These are phyloP conservation scores for Prionailurus viverrinus DNA, from an alignment of 2,113 vertebrate species.

Conservation along the genomic window DNA sequence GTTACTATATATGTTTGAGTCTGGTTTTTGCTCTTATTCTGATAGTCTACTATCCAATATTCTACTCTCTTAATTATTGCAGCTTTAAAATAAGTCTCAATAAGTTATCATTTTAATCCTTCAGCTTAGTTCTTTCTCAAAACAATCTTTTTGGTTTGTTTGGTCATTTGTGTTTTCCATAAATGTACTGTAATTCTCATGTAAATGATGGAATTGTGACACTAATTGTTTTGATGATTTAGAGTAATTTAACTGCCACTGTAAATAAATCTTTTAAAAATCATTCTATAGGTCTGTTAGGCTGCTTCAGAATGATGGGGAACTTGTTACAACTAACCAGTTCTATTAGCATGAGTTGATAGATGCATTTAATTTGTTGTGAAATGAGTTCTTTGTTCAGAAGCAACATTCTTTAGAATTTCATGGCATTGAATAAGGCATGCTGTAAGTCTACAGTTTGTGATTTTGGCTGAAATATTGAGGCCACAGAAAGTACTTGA, in stretches of 20 bases:
- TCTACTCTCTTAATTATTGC: not conserved
- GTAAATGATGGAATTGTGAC: not conserved
- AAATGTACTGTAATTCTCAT: not conserved
- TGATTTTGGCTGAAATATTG: not conserved
- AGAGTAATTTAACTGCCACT: not conserved
- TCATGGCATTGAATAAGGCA: not conserved
- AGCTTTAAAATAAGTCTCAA: not conserved
- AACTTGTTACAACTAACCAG: not conserved
- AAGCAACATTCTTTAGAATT: not conserved
- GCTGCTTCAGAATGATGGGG: not conserved
- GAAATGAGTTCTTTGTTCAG: not conserved
- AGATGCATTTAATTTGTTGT: not conserved
- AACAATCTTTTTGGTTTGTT: not conserved
- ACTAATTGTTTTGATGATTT: not conserved
- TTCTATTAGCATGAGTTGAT: not conserved
- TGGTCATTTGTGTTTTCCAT: not conserved
- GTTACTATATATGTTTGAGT: not conserved
- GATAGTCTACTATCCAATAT: not conserved
- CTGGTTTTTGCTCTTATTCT: not conserved
- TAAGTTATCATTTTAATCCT: not conserved
- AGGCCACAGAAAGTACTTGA: not conserved
- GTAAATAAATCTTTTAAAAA: not conserved
- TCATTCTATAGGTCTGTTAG: not conserved
- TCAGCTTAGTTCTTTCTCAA: not conserved
- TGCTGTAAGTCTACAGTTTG: not conserved